phyloP scores from a whole-genome alignment of 1,140 invertebrate species.

The Littorina saxatilis region DNA sequence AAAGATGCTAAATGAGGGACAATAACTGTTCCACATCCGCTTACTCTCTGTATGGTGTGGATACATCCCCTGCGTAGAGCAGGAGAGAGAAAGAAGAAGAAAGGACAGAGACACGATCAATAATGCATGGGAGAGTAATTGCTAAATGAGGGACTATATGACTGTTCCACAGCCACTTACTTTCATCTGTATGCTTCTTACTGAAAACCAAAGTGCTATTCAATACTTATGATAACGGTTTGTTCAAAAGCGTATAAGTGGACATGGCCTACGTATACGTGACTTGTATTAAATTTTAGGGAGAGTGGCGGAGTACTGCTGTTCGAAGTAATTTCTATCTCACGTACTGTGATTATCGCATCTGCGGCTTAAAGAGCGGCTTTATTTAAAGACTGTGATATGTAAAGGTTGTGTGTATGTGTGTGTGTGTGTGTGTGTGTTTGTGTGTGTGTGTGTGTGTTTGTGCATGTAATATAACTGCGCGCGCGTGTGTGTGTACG shows the following conservation, averaged over 20 bases:
- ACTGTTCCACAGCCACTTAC: neutral
- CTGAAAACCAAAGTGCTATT: neutral
- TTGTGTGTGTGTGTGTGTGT: conserved; percentile 15
- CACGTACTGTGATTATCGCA: too few relatives aligned
- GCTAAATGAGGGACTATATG: neutral
- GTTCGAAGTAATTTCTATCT: too few relatives aligned
- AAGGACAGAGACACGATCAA: neutral
- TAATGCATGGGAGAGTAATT: neutral
- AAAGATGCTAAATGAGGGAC: too few relatives aligned
- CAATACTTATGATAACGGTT: too few relatives aligned
- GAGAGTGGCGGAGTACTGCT: neutral
- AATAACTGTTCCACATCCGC: too few relatives aligned
- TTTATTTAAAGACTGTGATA: neutral
- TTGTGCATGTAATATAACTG: neutral
- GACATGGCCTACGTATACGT: too few relatives aligned
- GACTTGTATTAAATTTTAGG: too few relatives aligned
- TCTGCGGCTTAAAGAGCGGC: too few relatives aligned
- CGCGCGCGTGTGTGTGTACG: too few relatives aligned
- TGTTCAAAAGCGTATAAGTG: too few relatives aligned
- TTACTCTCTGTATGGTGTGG: too few relatives aligned
- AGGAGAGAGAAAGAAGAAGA: conserved; percentile 13
- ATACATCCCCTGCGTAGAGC: too few relatives aligned
- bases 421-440: conserved; percentile 14
- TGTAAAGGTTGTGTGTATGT: neutral
- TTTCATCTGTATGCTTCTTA: neutral